These are phyloP conservation scores for Leptocoma aspasia DNA, from an alignment of 2,113 vertebrate genomes.

Conservation along the genomic window DNA sequence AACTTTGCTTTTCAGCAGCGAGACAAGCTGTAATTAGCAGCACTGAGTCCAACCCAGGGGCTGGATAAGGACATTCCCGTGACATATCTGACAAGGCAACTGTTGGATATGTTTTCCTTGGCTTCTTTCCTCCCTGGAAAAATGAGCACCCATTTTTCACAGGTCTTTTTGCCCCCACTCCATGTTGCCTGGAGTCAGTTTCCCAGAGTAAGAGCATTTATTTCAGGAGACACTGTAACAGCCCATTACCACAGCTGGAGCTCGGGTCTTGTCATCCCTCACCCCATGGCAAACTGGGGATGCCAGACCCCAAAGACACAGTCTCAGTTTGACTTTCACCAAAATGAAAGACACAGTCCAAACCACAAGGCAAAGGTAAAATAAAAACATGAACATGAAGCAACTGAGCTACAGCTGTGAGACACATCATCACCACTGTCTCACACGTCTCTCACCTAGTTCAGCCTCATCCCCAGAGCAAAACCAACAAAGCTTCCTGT, in stretches of 20 bases:
- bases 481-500: not conserved
- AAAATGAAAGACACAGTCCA: not conserved
- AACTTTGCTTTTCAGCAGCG: not conserved
- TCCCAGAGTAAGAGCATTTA: not conserved
- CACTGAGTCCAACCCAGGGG: not conserved
- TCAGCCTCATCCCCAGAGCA: not conserved
- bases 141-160: not conserved
- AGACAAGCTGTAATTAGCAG: slow-evolving; percentile 2
- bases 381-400: not conserved
- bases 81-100: not conserved
- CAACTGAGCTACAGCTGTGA: not conserved
- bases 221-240: not conserved
- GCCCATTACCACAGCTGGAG: not conserved
- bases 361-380: not conserved
- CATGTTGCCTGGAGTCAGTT: rapidly evolving
- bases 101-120: not conserved
- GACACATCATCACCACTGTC: not conserved
- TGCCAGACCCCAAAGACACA: not conserved
- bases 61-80: not conserved
- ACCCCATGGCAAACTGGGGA: rapidly evolving
- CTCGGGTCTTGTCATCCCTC: not conserved
- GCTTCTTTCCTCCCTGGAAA: not conserved
- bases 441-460: not conserved
- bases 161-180: not conserved
- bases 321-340: not conserved